Evolutionary conservation across 2,113 vertebrate genomes (phyloP).

Genomic region (Connochaetes taurinus): DNA sequence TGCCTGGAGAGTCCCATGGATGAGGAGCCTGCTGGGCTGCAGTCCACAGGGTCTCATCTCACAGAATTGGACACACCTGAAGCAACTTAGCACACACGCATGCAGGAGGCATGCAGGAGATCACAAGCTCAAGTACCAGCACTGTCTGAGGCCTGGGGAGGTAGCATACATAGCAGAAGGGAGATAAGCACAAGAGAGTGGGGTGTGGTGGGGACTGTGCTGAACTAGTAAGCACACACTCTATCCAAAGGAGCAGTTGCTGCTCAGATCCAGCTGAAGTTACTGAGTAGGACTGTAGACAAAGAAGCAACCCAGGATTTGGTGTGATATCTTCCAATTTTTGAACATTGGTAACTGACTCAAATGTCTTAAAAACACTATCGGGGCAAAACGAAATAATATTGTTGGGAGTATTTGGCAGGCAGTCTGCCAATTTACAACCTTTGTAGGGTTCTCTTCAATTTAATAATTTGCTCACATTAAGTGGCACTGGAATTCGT

Average conservation of each 20-base stretch:
- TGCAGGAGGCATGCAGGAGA: neutral
- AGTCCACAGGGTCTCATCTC: neutral
- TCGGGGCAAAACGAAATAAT: neutral
- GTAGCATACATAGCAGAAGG: neutral
- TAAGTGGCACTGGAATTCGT: neutral
- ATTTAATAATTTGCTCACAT: neutral
- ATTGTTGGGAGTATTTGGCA: neutral
- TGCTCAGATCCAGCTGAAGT: neutral
- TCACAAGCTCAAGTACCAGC: neutral
- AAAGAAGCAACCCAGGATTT: neutral
- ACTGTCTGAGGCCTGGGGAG: neutral
- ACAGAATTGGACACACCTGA: neutral
- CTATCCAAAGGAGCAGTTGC: neutral
- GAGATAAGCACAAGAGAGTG: neutral
- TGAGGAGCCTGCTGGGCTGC: neutral
- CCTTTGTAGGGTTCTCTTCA: neutral
- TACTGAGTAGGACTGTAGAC: neutral
- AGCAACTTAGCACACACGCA: neutral
- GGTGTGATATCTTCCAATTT: neutral
- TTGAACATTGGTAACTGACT: neutral
- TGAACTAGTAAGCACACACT: neutral
- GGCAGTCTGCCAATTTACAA: neutral
- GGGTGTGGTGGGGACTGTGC: neutral
- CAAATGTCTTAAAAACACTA: neutral
- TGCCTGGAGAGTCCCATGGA: neutral